A percentile compares a stretch with the other conserved stretches of the same genome.
phyloP scores from a whole-genome alignment of 2,797 vertebrate genomes.

The Intellagama lesueurii region DNA sequence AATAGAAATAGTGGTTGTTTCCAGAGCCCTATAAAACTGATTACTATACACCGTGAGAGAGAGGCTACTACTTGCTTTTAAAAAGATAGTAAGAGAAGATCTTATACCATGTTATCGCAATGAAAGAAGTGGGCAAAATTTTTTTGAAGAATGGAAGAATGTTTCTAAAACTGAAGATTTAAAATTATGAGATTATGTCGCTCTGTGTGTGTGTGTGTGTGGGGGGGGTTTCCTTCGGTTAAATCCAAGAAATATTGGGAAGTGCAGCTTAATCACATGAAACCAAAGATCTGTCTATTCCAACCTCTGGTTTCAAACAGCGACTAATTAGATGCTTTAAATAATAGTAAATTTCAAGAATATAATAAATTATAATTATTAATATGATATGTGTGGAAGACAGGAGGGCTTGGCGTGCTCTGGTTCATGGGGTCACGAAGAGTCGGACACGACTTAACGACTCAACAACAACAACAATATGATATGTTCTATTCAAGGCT shows the following conservation, averaged over 20 bases:
- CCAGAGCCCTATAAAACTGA: no score
- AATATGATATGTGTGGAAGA: no score
- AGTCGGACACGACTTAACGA: no score
- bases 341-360: no score
- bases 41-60: neutral
- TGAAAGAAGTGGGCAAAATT: neutral
- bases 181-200: neutral
- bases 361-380: no score
- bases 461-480: no score
- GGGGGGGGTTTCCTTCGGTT: no score
- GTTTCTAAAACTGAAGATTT: neutral
- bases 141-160: neutral
- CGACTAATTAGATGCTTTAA: no score
- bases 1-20: neutral
- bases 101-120: neutral
- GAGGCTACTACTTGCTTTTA: neutral
- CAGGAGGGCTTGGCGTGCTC: no score
- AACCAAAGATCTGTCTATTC: no score
- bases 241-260: neutral
- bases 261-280: neutral
- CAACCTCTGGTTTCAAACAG: no score
- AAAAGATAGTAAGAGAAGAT: neutral
- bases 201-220: neutral
- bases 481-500: neutral
- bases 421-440: no score